A percentile compares a stretch with the other conserved stretches of the same genome.
phyloP scores from a whole-genome alignment of 2,888 invertebrate species.

The Acrobasis consociella region DNA sequence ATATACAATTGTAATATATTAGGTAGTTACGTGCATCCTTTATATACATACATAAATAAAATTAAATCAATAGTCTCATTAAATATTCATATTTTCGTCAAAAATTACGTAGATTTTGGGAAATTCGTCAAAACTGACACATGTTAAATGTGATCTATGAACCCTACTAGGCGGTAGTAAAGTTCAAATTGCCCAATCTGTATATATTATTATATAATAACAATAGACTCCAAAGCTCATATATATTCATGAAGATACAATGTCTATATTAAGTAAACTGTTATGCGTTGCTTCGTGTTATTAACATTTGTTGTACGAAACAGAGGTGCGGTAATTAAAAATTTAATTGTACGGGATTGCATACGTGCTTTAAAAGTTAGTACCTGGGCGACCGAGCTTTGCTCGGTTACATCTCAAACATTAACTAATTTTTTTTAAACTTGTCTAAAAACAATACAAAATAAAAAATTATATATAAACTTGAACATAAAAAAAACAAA shows the following conservation, averaged over 20 bases:
- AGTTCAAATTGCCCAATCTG: conserved; percentile 26
- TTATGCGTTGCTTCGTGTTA: conserved; percentile 10
- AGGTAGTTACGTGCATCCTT: too few species aligned
- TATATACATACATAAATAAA: too few species aligned
- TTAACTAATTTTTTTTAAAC: too few species aligned
- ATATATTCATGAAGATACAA: conserved; percentile 36
- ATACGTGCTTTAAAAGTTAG: neutral
- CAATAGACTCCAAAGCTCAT: conserved; percentile 30
- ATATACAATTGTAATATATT: too few species aligned
- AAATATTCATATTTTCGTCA: too few species aligned
- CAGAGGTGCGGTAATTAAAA: neutral
- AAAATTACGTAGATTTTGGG: too few species aligned
- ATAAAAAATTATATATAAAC: too few species aligned
- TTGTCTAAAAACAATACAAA: too few species aligned
- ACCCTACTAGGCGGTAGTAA: conserved; percentile 27
- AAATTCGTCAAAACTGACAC: conserved; percentile 16
- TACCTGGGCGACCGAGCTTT: too few species aligned
- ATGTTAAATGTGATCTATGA: conserved; percentile 20
- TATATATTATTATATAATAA: conserved; percentile 17
- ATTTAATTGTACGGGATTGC: neutral
- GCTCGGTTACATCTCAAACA: too few species aligned
- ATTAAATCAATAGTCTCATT: too few species aligned
- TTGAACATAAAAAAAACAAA: too few species aligned
- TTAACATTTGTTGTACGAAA: conserved; percentile 11
- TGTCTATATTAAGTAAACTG: conserved; percentile 36